These are phyloP conservation scores for Meloidogyne chitwoodi DNA, from an alignment of 1,140 invertebrate genomes.

Conservation along the genomic window DNA sequence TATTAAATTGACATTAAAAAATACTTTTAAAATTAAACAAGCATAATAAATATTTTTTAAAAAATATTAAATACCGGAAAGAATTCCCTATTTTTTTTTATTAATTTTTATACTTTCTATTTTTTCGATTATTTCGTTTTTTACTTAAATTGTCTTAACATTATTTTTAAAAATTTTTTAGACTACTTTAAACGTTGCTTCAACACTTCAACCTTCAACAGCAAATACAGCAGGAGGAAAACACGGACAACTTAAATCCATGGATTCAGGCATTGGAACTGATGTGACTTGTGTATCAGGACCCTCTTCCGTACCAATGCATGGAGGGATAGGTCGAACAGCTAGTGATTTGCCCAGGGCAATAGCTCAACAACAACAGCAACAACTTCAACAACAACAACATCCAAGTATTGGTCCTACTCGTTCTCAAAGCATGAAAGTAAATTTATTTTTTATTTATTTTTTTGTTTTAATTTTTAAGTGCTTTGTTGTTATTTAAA, in stretches of 20 bases:
- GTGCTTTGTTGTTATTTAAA: no score
- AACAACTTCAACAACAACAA: background rate
- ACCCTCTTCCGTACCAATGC: background rate
- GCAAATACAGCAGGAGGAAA: background rate
- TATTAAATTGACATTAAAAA: background rate
- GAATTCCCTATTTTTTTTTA: no score
- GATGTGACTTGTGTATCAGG: background rate
- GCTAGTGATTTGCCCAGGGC: background rate
- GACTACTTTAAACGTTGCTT: background rate
- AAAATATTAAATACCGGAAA: no score
- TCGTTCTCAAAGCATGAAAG: constrained; percentile 21
- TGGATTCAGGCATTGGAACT: constrained; percentile 25
- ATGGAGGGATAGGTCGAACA: constrained; percentile 1
- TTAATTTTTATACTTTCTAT: no score
- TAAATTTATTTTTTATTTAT: background rate
- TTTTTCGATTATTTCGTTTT: no score
- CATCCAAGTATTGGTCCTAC: background rate
- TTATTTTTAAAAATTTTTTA: background rate
- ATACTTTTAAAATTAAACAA: no score
- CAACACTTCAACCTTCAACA: background rate
- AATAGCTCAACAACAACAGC: background rate
- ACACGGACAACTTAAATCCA: background rate
- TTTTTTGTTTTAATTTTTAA: no score
- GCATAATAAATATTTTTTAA: no score
- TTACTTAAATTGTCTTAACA: no score